A percentile compares a stretch with the other conserved stretches of the same genome.
Evolutionary conservation across 1,140 invertebrate genomes (phyloP).

Genomic region (Whitmania pigra): DNA sequence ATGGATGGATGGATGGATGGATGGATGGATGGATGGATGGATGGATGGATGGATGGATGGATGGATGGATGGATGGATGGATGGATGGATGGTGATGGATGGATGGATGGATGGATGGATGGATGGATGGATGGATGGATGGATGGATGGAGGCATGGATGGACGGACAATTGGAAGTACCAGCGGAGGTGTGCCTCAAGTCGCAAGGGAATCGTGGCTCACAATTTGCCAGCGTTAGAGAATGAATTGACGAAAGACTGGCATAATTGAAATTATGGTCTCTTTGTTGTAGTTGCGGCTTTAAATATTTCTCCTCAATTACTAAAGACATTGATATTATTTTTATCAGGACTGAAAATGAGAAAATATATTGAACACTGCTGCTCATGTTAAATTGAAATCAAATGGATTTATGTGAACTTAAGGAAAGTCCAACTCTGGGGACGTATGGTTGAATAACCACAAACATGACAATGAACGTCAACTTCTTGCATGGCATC

Average conservation of each 20-base stretch:
- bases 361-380: background rate
- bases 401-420: no score
- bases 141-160: background rate
- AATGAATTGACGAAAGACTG: background rate
- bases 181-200: background rate
- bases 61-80: background rate
- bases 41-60: background rate
- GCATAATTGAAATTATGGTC: background rate
- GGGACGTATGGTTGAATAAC: no score
- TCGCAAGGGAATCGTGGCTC: background rate
- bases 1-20: conserved; percentile 1
- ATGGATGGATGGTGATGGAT: no score
- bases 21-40: no score
- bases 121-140: background rate
- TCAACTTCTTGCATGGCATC: no score
- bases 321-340: background rate
- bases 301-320: background rate
- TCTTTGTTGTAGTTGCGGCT: background rate
- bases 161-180: background rate
- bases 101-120: background rate
- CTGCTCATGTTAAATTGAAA: background rate
- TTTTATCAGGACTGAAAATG: background rate
- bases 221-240: background rate
- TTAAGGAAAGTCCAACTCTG: no score
- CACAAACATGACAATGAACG: no score